phyloP scores from a whole-genome alignment of 2,113 vertebrate genomes.

The Romanogobio albipinnatus region DNA sequence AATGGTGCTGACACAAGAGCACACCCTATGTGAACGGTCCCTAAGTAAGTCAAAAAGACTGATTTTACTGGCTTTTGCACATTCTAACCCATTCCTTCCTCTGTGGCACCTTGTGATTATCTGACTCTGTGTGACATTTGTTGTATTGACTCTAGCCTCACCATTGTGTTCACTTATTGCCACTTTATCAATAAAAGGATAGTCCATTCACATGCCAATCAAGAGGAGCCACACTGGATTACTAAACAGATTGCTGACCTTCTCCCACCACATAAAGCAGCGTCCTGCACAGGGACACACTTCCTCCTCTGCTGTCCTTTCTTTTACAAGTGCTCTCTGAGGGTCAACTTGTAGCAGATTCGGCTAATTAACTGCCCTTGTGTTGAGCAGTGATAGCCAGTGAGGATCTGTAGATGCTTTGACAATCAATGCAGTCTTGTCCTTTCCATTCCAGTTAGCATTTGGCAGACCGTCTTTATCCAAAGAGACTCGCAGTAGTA shows the following conservation, averaged over 20 bases:
- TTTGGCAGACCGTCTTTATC: not conserved
- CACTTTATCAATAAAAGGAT: slow-evolving; percentile 69
- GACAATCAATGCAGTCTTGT: slow-evolving; percentile 67
- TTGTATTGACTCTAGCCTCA: slow-evolving; percentile 41
- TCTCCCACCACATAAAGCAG: slow-evolving; percentile 22
- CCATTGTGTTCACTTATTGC: slow-evolving; percentile 68
- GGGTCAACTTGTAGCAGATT: slow-evolving; percentile 72
- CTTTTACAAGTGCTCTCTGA: slow-evolving; percentile 65
- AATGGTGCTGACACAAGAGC: not conserved
- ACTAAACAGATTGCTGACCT: slow-evolving; percentile 57
- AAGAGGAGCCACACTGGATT: slow-evolving; percentile 67
- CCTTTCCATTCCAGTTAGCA: slow-evolving; percentile 1
- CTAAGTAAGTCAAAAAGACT: not conserved
- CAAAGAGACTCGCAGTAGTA: not conserved
- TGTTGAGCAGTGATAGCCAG: slow-evolving; percentile 70
- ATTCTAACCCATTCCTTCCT: slow-evolving; percentile 24
- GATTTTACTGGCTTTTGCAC: not conserved
- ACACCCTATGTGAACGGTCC: not conserved
- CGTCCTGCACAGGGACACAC: slow-evolving; percentile 47
- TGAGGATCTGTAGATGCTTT: slow-evolving; percentile 65
- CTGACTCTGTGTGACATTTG: slow-evolving; percentile 19
- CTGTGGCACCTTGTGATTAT: slow-evolving; percentile 26
- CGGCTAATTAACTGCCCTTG: slow-evolving; percentile 76
- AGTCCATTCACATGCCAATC: slow-evolving; percentile 71
- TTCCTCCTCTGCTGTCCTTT: slow-evolving; percentile 42